Conservation (phyloP, 2,113 vertebrate genomes). For the Gymnocephalus cernua region DNA sequence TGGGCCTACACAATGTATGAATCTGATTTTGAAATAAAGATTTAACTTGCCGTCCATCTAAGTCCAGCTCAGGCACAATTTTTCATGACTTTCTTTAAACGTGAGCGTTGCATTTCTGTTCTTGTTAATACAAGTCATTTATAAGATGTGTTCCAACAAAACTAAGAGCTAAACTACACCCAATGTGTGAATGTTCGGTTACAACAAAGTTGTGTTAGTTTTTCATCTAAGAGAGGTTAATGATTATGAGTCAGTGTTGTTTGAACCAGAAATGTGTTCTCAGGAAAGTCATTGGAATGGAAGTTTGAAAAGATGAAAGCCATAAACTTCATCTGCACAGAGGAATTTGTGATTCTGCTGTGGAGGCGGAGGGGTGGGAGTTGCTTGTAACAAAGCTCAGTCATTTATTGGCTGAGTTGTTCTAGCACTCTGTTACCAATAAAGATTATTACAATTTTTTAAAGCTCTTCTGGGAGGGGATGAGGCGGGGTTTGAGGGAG, state of each 20-base stretch:
- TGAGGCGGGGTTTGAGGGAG: constrained; percentile 16
- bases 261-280: constrained; percentile 48
- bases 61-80: not conserved
- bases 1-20: not conserved
- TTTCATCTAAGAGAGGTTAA: constrained; percentile 13
- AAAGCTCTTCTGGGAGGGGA: constrained; percentile 61
- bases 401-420: constrained; percentile 54
- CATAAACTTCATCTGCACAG: constrained; percentile 44
- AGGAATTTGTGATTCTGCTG: constrained; percentile 59
- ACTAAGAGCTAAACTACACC: not conserved
- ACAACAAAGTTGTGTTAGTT: not conserved
- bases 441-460: constrained; percentile 74
- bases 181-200: not conserved
- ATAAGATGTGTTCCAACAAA: constrained; percentile 1
- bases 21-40: not conserved
- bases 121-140: not conserved
- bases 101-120: too few relatives aligned
- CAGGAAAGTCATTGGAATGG: constrained; percentile 23
- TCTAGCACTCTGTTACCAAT: constrained; percentile 64
- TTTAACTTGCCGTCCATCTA: not conserved
- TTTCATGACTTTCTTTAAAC: not conserved
- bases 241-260: constrained; percentile 42
- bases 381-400: constrained; percentile 13
- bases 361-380: constrained; percentile 27
- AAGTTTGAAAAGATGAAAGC: constrained; percentile 43